These are phyloP conservation scores for Cheilosia grossa DNA, from an alignment of 2,888 invertebrate genomes.

Conservation along the genomic window DNA sequence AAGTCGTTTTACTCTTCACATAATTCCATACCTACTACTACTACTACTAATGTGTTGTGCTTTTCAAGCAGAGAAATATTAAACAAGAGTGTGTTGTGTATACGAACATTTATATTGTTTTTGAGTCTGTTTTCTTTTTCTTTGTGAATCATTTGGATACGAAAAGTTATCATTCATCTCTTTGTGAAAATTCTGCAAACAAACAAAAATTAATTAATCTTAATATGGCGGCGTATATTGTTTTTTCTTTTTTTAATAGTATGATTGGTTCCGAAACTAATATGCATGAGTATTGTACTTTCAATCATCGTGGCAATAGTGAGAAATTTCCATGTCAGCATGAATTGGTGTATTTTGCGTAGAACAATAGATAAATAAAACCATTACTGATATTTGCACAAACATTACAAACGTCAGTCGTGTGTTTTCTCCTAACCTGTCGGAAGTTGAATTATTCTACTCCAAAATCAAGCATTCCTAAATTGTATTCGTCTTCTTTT, in stretches of 20 bases:
- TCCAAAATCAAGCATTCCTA: too few relatives aligned
- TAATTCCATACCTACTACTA: conserved; percentile 43
- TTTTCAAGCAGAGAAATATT: conserved; percentile 28
- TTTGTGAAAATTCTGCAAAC: conserved; percentile 13
- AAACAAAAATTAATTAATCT: conserved; percentile 12
- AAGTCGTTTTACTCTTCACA: conserved; percentile 52
- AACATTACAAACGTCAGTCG: background rate
- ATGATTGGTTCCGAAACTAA: background rate
- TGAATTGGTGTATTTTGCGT: background rate
- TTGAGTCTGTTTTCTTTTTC: conserved; percentile 42
- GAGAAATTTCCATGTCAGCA: background rate
- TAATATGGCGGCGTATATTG: conserved; percentile 33
- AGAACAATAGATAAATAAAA: background rate
- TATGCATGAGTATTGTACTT: background rate
- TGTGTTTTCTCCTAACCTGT: too few relatives aligned
- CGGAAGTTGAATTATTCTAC: too few relatives aligned
- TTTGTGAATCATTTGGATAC: conserved; percentile 29
- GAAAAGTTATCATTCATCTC: conserved; percentile 10
- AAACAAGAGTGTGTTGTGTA: conserved; percentile 39
- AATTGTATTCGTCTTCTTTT: too few relatives aligned
- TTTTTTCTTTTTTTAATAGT: conserved; percentile 1
- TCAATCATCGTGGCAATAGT: background rate
- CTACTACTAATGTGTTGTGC: conserved; percentile 59
- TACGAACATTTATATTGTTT: conserved; percentile 17
- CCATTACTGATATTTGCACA: background rate